phyloP scores from a whole-genome alignment of 30 jellyfish, hydroid and myxozoan genomes.

The Chironex yamaguchii region DNA sequence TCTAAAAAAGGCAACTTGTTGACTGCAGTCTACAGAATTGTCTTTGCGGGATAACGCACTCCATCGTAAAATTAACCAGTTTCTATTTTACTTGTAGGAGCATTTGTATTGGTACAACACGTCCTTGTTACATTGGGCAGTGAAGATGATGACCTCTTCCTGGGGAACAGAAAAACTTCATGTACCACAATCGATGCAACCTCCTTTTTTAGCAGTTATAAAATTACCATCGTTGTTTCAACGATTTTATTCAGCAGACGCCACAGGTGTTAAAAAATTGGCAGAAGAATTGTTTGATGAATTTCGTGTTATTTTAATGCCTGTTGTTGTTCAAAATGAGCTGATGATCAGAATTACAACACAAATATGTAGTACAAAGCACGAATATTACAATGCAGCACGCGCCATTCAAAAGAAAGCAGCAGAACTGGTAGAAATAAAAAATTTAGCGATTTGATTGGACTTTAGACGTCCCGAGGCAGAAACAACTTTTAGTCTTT shows the following conservation, averaged over 20 bases:
- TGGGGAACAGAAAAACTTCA: conserved; percentile 86
- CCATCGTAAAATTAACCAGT: not conserved
- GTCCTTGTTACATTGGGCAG: conserved; percentile 94
- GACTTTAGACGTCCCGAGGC: too few species aligned
- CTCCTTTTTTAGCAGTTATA: conserved; percentile 92
- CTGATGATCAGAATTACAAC: conserved; percentile 85
- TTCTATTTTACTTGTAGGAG: conserved; percentile 46
- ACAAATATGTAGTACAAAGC: conserved; percentile 77
- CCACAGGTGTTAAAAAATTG: conserved; percentile 60
- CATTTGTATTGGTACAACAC: conserved; percentile 68
- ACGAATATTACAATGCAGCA: conserved; percentile 76
- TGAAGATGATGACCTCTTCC: conserved; percentile 59
- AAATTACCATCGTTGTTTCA: conserved; percentile 77
- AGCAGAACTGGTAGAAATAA: conserved; percentile 29
- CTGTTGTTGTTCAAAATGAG: conserved; percentile 70
- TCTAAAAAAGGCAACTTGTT: too few species aligned
- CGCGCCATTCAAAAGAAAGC: conserved; percentile 53
- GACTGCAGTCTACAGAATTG: too few species aligned
- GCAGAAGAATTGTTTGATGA: conserved; percentile 51
- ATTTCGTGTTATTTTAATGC: conserved; percentile 73
- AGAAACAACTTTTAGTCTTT: too few species aligned
- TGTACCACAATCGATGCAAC: conserved; percentile 88
- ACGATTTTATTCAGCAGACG: conserved; percentile 49
- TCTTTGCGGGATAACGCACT: not conserved
- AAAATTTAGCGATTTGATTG: too few species aligned